These are phyloP conservation scores for Clunio marinus DNA, from an alignment of 2,888 invertebrate species.

Conservation along the genomic window DNA sequence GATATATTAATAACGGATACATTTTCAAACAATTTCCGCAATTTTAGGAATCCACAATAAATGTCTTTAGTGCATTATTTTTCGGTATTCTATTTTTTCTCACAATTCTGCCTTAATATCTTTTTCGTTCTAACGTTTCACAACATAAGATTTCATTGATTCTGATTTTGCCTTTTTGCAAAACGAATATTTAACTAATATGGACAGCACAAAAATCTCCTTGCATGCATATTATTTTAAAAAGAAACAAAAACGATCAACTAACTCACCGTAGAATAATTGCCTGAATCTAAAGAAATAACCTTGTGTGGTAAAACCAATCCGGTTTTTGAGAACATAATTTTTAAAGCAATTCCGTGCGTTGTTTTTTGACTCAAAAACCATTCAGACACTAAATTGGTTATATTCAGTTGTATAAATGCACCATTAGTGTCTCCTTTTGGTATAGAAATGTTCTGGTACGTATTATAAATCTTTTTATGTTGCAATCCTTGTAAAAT, in stretches of 20 bases:
- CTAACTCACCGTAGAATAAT: constrained; percentile 12
- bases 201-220: no score
- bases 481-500: constrained; percentile 7
- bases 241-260: background rate
- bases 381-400: constrained; percentile 71
- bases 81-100: no score
- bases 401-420: constrained; percentile 73
- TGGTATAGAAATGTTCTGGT: constrained; percentile 47
- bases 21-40: no score
- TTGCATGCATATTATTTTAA: no score
- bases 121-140: no score
- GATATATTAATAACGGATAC: no score
- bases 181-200: no score
- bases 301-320: background rate
- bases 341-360: constrained; percentile 72
- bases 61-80: no score
- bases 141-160: no score
- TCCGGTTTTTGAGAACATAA: background rate
- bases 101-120: no score
- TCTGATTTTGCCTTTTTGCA: no score
- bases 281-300: constrained; percentile 1
- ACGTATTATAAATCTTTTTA: background rate
- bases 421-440: constrained; percentile 45
- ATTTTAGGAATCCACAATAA: no score
- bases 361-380: constrained; percentile 69